phyloP scores from a whole-genome alignment of 23 tunicate genomes.

The Halocynthia roretzi region DNA sequence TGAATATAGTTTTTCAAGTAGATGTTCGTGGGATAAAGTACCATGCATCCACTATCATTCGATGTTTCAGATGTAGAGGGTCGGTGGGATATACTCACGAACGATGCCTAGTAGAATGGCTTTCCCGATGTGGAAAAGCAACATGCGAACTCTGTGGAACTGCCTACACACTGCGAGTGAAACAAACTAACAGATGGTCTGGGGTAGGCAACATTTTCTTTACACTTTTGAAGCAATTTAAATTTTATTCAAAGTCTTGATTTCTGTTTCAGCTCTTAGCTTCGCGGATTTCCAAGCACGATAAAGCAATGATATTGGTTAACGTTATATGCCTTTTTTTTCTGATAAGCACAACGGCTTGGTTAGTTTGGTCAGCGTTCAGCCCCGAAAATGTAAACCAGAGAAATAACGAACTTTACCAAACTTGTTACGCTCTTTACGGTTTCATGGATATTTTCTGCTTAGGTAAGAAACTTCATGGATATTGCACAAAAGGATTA shows the following conservation, averaged over 20 bases:
- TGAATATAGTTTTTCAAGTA: not conserved
- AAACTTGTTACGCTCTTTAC: slow-evolving; percentile 31
- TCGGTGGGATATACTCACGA: slow-evolving; percentile 39
- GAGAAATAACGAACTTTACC: slow-evolving; percentile 26
- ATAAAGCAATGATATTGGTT: slow-evolving; percentile 36
- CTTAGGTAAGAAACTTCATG: slow-evolving; percentile 10
- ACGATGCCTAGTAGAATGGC: slow-evolving; percentile 37
- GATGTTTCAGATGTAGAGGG: slow-evolving; percentile 31
- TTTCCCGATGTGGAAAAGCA: slow-evolving; percentile 34
- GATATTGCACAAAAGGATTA: slow-evolving; percentile 4
- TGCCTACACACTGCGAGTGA: slow-evolving; percentile 27
- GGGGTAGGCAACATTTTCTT: slow-evolving; percentile 2
- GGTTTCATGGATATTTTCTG: slow-evolving; percentile 44
- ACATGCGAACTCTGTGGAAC: slow-evolving; percentile 41
- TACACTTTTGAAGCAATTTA: not conserved
- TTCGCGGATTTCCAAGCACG: slow-evolving; percentile 27
- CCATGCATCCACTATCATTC: not conserved
- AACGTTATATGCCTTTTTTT: slow-evolving; percentile 23
- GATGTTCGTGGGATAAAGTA: not conserved
- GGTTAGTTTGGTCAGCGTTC: slow-evolving; percentile 47
- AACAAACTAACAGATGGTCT: slow-evolving; percentile 1
- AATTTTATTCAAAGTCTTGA: not conserved
- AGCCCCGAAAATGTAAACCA: slow-evolving; percentile 30
- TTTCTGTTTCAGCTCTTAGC: not conserved
- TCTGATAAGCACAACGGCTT: slow-evolving; percentile 24